These are phyloP conservation scores for Manacus vitellinus DNA, from an alignment of 2,113 vertebrate species.

Conservation along the genomic window DNA sequence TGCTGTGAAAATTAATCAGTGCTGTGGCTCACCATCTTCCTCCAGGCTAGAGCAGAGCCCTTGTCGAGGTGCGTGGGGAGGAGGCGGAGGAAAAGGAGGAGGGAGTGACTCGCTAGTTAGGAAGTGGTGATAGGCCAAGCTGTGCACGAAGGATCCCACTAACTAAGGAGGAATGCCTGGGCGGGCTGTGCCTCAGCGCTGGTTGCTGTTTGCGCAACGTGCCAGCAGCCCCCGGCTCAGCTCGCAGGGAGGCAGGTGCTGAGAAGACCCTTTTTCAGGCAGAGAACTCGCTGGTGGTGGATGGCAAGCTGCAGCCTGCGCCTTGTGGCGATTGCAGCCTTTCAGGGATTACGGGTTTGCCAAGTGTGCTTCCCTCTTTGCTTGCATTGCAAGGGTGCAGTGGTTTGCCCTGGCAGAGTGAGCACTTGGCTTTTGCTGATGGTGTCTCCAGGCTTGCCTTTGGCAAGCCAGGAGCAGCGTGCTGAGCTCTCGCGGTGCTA, in stretches of 20 bases:
- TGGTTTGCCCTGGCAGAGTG: neutral
- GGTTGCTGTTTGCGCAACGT: neutral
- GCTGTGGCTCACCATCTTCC: constrained; percentile 26
- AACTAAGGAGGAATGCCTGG: neutral
- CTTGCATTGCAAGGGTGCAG: neutral
- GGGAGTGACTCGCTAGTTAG: neutral
- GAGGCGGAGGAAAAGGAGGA: neutral
- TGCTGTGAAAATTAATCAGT: constrained; percentile 63
- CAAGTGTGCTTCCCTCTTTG: neutral
- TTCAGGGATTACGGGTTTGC: neutral
- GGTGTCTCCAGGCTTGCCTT: neutral
- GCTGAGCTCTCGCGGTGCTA: neutral
- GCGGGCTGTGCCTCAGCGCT: accelerated
- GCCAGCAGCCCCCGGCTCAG: neutral
- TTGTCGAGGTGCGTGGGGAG: neutral
- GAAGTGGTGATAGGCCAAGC: neutral
- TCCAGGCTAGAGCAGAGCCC: constrained; percentile 25
- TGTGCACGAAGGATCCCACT: neutral
- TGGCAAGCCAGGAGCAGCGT: neutral
- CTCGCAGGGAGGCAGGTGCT: neutral
- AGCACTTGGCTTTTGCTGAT: neutral
- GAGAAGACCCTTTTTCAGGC: neutral
- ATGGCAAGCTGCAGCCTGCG: neutral
- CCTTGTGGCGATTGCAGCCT: accelerated
- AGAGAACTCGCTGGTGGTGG: accelerated